A percentile compares a stretch with the other conserved stretches of the same genome.
Evolutionary conservation across 2,797 vertebrate species (phyloP).

Genomic region (Trematomus bernacchii): DNA sequence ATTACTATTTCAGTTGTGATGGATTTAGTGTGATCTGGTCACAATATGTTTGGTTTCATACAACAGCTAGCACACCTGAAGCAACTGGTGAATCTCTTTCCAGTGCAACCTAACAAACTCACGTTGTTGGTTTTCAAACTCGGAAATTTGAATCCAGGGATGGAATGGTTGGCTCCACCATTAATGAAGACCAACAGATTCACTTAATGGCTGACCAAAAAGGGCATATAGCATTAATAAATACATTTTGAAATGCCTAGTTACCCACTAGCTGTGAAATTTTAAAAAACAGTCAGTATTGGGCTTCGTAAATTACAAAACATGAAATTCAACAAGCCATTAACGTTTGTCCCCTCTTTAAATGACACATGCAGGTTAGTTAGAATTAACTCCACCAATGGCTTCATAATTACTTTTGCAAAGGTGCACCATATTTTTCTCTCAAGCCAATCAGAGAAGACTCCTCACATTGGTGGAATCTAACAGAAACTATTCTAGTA

Average conservation of each 20-base stretch:
- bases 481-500: too few species aligned
- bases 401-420: background rate
- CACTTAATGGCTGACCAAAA: background rate
- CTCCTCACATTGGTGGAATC: too few species aligned
- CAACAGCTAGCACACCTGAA: background rate
- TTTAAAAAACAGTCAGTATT: background rate
- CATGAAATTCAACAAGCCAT: too few species aligned
- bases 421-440: too few species aligned
- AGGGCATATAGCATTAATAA: background rate
- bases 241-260: background rate
- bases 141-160: background rate
- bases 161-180: background rate
- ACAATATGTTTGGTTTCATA: conserved; percentile 15
- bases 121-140: background rate
- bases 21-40: conserved; percentile 23
- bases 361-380: too few species aligned
- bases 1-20: background rate
- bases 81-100: conserved; percentile 2
- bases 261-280: background rate
- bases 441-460: too few species aligned
- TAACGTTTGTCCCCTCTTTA: too few species aligned
- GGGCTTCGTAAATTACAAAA: too few species aligned
- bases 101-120: conserved; percentile 6
- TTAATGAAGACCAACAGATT: background rate
- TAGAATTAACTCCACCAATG: background rate